Base-by-base conservation (phyloP, 1,140 invertebrate genomes). In the Heliconius nattereri region DNA sequence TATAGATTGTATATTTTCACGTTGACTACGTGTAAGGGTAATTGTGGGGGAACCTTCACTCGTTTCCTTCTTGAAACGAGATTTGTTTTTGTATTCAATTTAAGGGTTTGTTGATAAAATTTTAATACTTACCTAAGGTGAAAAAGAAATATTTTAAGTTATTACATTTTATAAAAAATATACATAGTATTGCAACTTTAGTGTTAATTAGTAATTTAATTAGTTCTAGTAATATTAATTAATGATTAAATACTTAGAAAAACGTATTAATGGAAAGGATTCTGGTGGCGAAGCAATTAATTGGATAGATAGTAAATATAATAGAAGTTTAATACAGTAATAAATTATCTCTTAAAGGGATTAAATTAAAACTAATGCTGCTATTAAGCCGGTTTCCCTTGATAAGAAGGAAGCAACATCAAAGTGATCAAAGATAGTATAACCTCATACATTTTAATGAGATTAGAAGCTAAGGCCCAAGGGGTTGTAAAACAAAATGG, bases 1-100 rank as follows among this genome's bases (percentile, higher is more conserved):
- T 86, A 87, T 88, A 85, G 84, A 91, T 91, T 89, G 87, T 90
- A 87, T 86, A 91, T 84, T 87, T 86, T 26, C 23, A 87, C 85
- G 85, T 81, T 84, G 32, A 76, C 52, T 80, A 83, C 84, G 85
- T 85, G 85, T 83, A 82, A 84, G 86, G 85, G 89, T 87, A 85
- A 89, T 87, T 88, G 85, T 75, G 78, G 70, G 86, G 88, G 86
- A 83, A 85, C 82, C 85, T 84, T 84, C 82, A 85, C 87, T 87
- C 79, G 85, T 89, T 90, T 87, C 86, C 85, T 87, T 71, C 79
- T 87, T 82, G 73, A 71, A 86, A 85, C 83, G 82, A 87, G 86
- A 87, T 87, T 80, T 83, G 77, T 82, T 85, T 85, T 85, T 83
- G 83, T 85, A 84, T 86, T 81, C 76, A 83, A 84, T 87, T 76